Conservation (phyloP, 2,113 vertebrate species). For the Acinonyx jubatus region DNA sequence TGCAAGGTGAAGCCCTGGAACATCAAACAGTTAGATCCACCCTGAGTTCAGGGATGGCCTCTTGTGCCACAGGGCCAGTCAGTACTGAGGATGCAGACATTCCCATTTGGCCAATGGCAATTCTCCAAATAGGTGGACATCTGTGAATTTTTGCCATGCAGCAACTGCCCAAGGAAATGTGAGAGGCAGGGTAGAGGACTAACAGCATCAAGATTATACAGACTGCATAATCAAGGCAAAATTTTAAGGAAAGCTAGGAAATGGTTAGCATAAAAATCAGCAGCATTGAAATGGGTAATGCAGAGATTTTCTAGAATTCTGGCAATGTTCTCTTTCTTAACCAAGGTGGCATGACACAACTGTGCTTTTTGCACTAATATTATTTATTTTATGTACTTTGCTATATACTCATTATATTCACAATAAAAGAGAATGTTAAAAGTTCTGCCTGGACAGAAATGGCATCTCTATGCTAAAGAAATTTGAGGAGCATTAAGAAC, state of each 20-base stretch:
- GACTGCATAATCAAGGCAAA: neutral
- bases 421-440: conserved; percentile 37
- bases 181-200: neutral
- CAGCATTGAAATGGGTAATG: neutral
- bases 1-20: neutral
- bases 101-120: neutral
- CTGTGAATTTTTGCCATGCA: neutral
- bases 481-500: neutral
- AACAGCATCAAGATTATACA: neutral
- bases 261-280: neutral
- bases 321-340: conserved; percentile 33
- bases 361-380: neutral
- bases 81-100: neutral
- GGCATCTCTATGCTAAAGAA: neutral
- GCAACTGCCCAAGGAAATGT: neutral
- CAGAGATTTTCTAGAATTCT: neutral
- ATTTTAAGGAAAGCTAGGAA: neutral
- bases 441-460: neutral
- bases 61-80: neutral
- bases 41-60: neutral
- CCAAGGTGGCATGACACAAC: neutral
- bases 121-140: neutral
- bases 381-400: conserved; percentile 4
- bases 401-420: neutral
- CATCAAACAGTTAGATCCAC: neutral